Evolutionary conservation across 2,888 invertebrate species (phyloP).

Genomic region (Tiliacea aurago): DNA sequence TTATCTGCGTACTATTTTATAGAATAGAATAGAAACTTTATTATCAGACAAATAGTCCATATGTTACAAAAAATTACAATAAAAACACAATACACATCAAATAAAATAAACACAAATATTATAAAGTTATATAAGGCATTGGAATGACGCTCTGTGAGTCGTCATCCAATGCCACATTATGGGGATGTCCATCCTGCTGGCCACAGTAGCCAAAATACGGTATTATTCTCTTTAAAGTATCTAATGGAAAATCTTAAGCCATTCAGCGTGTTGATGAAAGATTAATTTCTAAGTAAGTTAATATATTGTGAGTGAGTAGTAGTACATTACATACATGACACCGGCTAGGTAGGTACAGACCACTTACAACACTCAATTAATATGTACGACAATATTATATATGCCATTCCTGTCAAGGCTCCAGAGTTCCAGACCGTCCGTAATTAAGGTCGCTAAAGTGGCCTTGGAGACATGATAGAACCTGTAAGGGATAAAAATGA

Average conservation of each 20-base stretch:
- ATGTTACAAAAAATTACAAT: too few species aligned
- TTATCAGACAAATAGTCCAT: too few species aligned
- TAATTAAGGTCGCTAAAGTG: slow-evolving; percentile 85
- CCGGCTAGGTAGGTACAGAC: slow-evolving; percentile 22
- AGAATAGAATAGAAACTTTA: too few species aligned
- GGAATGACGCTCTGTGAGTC: too few species aligned
- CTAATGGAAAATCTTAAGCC: not conserved
- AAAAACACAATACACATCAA: too few species aligned
- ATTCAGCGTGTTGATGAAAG: not conserved
- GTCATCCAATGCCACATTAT: too few species aligned
- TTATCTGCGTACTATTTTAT: not conserved
- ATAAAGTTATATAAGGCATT: too few species aligned
- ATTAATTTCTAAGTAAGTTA: slow-evolving; percentile 3
- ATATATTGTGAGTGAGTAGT: not conserved
- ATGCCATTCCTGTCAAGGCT: slow-evolving; percentile 72
- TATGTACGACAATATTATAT: slow-evolving; percentile 73
- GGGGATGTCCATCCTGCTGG: too few species aligned
- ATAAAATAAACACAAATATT: too few species aligned
- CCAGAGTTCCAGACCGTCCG: slow-evolving; percentile 76
- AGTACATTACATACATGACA: not conserved
- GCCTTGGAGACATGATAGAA: slow-evolving; percentile 83
- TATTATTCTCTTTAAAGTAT: slow-evolving; percentile 2
- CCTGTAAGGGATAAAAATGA: slow-evolving; percentile 81
- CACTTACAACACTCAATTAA: slow-evolving; percentile 58
- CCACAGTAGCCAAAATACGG: too few species aligned